Base-by-base conservation (phyloP, 2,797 vertebrate genomes). In the Cuniculus paca region DNA sequence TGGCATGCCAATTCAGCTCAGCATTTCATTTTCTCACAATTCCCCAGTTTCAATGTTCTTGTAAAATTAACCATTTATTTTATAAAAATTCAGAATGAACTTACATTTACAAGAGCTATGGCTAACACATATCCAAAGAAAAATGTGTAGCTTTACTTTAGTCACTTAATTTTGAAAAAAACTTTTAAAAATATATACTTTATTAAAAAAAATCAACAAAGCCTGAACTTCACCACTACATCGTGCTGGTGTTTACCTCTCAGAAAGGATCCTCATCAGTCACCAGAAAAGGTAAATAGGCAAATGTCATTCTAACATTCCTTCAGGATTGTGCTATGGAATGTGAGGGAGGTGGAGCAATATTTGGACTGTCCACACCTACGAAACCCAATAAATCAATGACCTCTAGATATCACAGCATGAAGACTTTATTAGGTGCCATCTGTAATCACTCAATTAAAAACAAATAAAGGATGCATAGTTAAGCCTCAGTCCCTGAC, bases 401-500 rank as follows among this genome's bases (percentile, higher is more conserved):
- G 78, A 68, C 94, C 87, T 96, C 81, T 90, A 58, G 89, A 68
- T 84, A 88, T 45, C 54, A 58, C 2, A 36, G 87, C 72, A 75
- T 42, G 91, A 61, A 93, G 80, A 87, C 83, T 96, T 95, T 95
- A 93, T 90, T 92, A 92, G 91, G 91, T 96, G 94, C 77, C 80
- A 91, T 77, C 91, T 97, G 94, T 93, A 97, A 83, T 92, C 94
- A 91, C 77, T 95, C 95, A 95, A 88, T 96, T 91, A 96, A 96
- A 97, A 94, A 91, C 91, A 88, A 93, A 95, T 74, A 92, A 77
- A 50, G 63, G 68, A 91, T 86, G 58, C 80, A 70, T 42, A 92
- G 54, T 81, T 61, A 84, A 97, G 82, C 68, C 42, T 94, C 16
- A 16, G 75, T 39, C 48, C 56, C 28, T 36, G 34, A 65, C 56